phyloP scores from a whole-genome alignment of 2,113 vertebrate genomes.

The Hemiscyllium ocellatum region DNA sequence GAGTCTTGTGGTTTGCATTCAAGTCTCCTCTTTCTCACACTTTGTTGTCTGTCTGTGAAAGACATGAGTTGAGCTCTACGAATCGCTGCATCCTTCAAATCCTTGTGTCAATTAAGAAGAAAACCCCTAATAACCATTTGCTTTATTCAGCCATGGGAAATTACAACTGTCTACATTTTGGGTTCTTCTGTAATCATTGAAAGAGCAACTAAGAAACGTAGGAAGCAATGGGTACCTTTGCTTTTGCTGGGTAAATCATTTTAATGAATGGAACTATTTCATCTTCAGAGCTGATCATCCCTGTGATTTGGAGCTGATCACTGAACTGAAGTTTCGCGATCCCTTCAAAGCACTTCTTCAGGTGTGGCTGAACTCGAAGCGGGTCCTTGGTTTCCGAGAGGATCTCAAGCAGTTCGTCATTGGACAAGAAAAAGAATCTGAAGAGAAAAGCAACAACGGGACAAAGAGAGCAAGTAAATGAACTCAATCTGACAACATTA shows the following conservation, averaged over 20 bases:
- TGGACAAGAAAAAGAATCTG: slow-evolving; percentile 89
- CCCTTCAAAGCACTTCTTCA: slow-evolving; percentile 93
- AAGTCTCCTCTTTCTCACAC: too few species aligned
- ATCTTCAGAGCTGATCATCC: slow-evolving; percentile 87
- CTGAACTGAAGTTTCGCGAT: slow-evolving; percentile 80
- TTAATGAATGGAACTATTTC: slow-evolving; percentile 69
- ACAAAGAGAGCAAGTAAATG: background rate
- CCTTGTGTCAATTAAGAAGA: too few species aligned
- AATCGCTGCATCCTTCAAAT: too few species aligned
- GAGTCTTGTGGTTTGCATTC: too few species aligned
- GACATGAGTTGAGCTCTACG: too few species aligned
- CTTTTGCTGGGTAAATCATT: slow-evolving; percentile 66
- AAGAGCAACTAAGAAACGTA: background rate
- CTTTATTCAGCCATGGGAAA: too few species aligned
- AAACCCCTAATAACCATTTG: too few species aligned
- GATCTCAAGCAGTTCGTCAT: slow-evolving; percentile 86
- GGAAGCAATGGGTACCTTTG: slow-evolving; percentile 63
- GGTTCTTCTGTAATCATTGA: background rate
- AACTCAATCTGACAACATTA: background rate
- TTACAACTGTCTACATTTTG: background rate
- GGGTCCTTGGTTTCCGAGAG: slow-evolving; percentile 89
- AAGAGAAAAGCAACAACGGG: slow-evolving; percentile 31
- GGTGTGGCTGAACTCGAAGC: slow-evolving; percentile 77
- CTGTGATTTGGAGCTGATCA: slow-evolving; percentile 61
- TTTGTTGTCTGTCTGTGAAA: too few species aligned